Percentiles rank a stretch among this genome's conserved stretches.
Conservation (phyloP, 2,797 vertebrate genomes). For the Nannoperca obscura region DNA sequence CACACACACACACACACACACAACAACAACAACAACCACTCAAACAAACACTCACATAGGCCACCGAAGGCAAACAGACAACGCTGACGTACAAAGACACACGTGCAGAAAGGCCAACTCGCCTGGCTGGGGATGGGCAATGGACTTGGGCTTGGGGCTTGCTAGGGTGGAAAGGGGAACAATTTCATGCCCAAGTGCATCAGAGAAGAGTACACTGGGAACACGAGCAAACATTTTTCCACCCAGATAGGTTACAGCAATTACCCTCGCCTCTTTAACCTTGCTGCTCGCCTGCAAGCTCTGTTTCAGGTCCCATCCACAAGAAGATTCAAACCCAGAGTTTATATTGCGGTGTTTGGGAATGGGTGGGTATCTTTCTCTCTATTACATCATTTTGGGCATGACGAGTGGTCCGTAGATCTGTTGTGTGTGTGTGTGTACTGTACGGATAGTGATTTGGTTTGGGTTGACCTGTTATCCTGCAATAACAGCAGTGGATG, state of each 20-base stretch:
- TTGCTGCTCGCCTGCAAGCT: conserved; percentile 60
- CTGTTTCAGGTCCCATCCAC: conserved; percentile 63
- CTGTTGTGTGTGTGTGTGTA: conserved; percentile 2
- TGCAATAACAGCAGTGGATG: conserved; percentile 18
- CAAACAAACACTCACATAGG: conserved; percentile 59
- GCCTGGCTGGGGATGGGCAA: conserved; percentile 53
- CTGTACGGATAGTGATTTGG: conserved; percentile 2
- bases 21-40: conserved; percentile 48
- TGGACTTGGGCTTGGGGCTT: conserved; percentile 64
- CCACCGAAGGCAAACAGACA: conserved; percentile 54
- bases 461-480: conserved; percentile 35
- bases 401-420: conserved; percentile 22
- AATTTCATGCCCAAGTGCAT: conserved; percentile 81
- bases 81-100: conserved; percentile 26
- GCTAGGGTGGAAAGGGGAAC: conserved; percentile 75
- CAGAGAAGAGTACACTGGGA: conserved; percentile 73
- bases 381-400: conserved; percentile 62
- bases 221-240: conserved; percentile 79
- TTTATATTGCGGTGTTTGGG: conserved; percentile 19
- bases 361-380: conserved; percentile 54
- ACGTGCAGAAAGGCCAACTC: conserved; percentile 49
- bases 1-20: conserved; percentile 31
- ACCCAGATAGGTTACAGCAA: conserved; percentile 81
- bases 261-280: conserved; percentile 82
- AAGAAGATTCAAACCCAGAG: conserved; percentile 17